Conservation (phyloP, 1,140 invertebrate genomes). For the roundworm (Caenorhabditis elegans) region DNA sequence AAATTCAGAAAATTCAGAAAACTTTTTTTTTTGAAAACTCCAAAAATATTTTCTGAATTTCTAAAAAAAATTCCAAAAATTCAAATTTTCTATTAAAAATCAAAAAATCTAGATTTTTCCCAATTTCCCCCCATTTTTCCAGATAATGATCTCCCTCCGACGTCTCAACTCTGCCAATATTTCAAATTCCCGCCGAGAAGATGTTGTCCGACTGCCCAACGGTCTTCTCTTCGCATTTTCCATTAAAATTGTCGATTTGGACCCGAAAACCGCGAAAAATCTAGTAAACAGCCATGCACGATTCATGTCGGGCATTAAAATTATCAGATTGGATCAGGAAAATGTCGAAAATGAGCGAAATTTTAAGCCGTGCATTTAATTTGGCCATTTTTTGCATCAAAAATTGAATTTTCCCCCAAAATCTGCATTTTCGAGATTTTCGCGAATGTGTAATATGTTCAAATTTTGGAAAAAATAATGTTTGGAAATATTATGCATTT, state of each 20-base stretch:
- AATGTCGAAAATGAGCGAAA: background rate
- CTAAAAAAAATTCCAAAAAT: no score
- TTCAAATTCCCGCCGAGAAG: background rate
- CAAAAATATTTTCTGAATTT: no score
- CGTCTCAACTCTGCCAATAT: background rate
- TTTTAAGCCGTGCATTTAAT: background rate
- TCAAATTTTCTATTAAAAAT: no score
- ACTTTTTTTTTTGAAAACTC: no score
- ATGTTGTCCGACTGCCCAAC: conserved; percentile 7
- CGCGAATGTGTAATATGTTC: no score
- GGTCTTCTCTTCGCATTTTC: conserved; percentile 50
- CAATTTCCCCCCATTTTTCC: no score
- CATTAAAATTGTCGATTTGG: conserved; percentile 62
- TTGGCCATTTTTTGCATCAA: background rate
- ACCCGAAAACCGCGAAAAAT: conserved; percentile 63
- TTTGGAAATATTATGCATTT: no score
- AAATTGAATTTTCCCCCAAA: no score
- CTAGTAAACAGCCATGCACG: conserved; percentile 51
- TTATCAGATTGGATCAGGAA: conserved; percentile 39
- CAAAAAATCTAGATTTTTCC: no score
- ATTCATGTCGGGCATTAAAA: conserved; percentile 47
- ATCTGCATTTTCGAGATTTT: no score
- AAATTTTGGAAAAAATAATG: no score
- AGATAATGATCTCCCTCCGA: conserved; percentile 41
- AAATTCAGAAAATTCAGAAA: no score